Evolutionary conservation across 1,140 invertebrate species (phyloP).

Genomic region (Stegodyphus mimosarum): DNA sequence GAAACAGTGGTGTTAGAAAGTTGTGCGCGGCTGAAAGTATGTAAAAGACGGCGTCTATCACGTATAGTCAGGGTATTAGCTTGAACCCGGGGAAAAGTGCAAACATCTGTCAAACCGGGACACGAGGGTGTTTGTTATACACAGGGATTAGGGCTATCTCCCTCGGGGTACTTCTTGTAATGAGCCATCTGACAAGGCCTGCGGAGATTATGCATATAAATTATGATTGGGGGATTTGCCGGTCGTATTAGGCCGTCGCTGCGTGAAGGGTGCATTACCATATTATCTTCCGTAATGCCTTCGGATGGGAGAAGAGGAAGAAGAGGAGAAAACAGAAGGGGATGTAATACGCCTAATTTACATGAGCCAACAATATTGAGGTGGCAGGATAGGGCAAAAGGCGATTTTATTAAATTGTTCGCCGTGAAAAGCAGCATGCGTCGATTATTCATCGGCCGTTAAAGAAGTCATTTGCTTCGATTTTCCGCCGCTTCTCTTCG

Average conservation of each 20-base stretch:
- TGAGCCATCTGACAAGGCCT: slow-evolving; percentile 59
- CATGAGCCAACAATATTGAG: slow-evolving; percentile 61
- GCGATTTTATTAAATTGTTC: slow-evolving; percentile 61
- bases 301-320: not conserved
- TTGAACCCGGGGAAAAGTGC: slow-evolving; percentile 54
- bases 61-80: slow-evolving; percentile 56
- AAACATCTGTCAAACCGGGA: slow-evolving; percentile 59
- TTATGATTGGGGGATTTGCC: slow-evolving; percentile 60
- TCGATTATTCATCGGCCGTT: slow-evolving; percentile 60
- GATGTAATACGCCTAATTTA: slow-evolving; percentile 60
- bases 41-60: slow-evolving; percentile 59
- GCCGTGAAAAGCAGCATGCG: slow-evolving; percentile 48
- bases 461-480: slow-evolving; percentile 56
- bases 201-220: slow-evolving; percentile 61
- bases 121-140: slow-evolving; percentile 58
- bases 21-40: slow-evolving; percentile 29
- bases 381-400: slow-evolving; percentile 60
- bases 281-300: slow-evolving; percentile 59
- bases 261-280: slow-evolving; percentile 59
- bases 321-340: slow-evolving; percentile 42
- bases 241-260: slow-evolving; percentile 55
- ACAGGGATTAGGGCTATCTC: slow-evolving; percentile 58
- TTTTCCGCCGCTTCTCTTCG: not conserved
- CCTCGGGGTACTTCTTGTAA: slow-evolving; percentile 53
- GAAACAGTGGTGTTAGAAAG: slow-evolving; percentile 7